A percentile compares a stretch with the other conserved stretches of the same genome.
Evolutionary conservation across 2,888 invertebrate species (phyloP).

Genomic region (Agrochola litura): DNA sequence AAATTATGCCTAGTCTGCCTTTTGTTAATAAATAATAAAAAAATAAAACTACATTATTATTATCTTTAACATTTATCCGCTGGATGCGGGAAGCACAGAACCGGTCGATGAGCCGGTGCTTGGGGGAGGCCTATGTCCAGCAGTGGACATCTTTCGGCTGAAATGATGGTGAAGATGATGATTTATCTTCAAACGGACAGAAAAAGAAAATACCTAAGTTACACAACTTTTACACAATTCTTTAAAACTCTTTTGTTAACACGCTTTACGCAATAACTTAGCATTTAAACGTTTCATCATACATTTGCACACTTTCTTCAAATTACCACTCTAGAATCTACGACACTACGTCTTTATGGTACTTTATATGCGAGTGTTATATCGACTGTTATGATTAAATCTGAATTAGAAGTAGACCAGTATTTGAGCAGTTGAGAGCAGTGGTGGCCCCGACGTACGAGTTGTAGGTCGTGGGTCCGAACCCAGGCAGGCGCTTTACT

Average conservation of each 20-base stretch:
- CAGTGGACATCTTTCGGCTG: no score
- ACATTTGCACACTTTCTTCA: slow-evolving; percentile 55
- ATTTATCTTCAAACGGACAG: not conserved
- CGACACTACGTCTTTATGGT: slow-evolving; percentile 19
- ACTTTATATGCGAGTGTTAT: slow-evolving; percentile 42
- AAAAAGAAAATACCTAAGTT: slow-evolving; percentile 22
- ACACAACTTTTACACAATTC: slow-evolving; percentile 25
- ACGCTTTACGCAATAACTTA: slow-evolving; percentile 45
- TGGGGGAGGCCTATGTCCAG: no score
- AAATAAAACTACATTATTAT: no score
- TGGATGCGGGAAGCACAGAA: no score
- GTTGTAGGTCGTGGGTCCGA: no score
- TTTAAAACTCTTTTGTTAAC: slow-evolving; percentile 33
- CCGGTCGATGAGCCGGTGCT: no score
- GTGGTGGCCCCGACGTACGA: no score
- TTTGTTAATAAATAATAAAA: no score
- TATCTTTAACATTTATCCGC: no score
- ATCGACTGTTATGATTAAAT: slow-evolving; percentile 34
- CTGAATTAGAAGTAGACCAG: slow-evolving; percentile 19
- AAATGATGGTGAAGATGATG: no score
- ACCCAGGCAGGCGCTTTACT: no score
- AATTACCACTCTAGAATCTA: slow-evolving; percentile 54
- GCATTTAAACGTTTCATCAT: slow-evolving; percentile 48
- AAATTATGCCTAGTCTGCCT: no score
- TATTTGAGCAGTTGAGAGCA: not conserved